These are phyloP conservation scores for Xiphias gladius DNA, from an alignment of 2,113 vertebrate genomes.

Conservation along the genomic window DNA sequence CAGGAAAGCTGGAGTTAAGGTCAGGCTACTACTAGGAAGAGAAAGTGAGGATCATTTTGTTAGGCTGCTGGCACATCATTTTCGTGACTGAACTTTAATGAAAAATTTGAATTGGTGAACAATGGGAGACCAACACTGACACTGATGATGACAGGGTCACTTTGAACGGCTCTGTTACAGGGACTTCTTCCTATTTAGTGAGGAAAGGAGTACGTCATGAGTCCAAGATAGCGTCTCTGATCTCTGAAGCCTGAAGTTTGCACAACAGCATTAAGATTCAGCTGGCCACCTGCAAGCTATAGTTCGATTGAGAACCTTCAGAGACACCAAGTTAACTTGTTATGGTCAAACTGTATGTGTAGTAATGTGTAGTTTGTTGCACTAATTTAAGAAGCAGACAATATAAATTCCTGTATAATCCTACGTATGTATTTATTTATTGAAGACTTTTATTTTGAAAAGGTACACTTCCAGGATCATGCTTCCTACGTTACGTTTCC, in stretches of 20 bases:
- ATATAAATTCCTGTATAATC: not conserved
- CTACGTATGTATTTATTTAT: not conserved
- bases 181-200: not conserved
- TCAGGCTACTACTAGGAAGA: not conserved
- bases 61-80: not conserved
- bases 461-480: not conserved
- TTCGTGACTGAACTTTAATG: not conserved
- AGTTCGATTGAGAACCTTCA: not conserved
- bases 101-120: too few relatives aligned
- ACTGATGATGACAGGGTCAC: not conserved
- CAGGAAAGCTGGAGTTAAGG: not conserved
- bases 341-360: not conserved
- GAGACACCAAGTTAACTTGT: not conserved
- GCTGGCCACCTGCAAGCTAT: not conserved
- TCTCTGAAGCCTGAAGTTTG: not conserved
- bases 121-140: not conserved
- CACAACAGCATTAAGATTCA: not conserved
- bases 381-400: not conserved
- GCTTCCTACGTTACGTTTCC: not conserved
- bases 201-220: too few relatives aligned
- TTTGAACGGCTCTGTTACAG: not conserved
- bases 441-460: not conserved
- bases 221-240: not conserved
- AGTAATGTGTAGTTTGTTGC: not conserved
- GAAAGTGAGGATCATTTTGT: not conserved